Base-by-base conservation (phyloP, 2,113 vertebrate species). In the Azemiops feae region DNA sequence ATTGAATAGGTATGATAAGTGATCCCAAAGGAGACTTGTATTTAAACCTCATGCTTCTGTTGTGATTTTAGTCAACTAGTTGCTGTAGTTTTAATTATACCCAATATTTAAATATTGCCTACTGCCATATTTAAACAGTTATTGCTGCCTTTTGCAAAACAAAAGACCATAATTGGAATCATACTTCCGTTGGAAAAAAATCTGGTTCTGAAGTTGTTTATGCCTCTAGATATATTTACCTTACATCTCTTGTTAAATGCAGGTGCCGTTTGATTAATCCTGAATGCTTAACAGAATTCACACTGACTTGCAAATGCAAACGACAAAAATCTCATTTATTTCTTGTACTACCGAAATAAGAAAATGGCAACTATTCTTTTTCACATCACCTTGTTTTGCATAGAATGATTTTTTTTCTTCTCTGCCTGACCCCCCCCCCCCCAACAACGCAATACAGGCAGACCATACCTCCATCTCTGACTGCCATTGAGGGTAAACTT, bases 31-130 rank as follows among this genome's bases (percentile, higher is more conserved):
- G 60, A 20, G 94, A 95, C 85, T 94, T 1, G 53, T 91, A 87
- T 90, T 58, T 90, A 95, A 94, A 93, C 14, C 87, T 89, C 58
- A 50, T 87, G 88, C n/a, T 11, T 92, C 39, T 89, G 7, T 94
- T 93, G 93, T 69, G 85, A 91, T 57, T 94, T 92, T 45, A 88
- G 39, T 95, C 92, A 94, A 94, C 50, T 93, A 22, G 9, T 45
- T 96, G 89, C 89, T 88, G 91, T 90, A 95, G 93, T 94, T 89
- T 64, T 95, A 95, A 95, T 95, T 95, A 43, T 91, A 39, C 30
- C 90, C 88, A 85, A 94, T 34, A 89, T 85, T 92, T 94, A 95
- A 95, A 94, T 91, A 94, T 16, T 81, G 20, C 69, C 92, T 92
- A 43, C 93, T 12, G 7, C 93, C 94, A 85, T 55, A 34, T 47